These are phyloP conservation scores for Lontra canadensis DNA, from an alignment of 2,113 vertebrate species.

Conservation along the genomic window DNA sequence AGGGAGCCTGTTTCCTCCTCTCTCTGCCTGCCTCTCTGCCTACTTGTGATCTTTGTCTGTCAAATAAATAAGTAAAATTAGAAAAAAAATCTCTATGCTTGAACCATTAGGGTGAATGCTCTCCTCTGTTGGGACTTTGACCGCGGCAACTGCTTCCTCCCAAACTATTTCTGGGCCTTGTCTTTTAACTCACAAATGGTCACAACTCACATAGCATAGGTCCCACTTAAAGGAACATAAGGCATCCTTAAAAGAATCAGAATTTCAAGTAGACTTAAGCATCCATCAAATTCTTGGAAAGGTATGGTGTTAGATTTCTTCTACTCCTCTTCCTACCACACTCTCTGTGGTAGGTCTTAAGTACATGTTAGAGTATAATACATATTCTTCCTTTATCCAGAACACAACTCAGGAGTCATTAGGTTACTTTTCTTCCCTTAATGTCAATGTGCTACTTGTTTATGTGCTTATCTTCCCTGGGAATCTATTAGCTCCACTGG, in stretches of 20 bases:
- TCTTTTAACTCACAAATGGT: neutral
- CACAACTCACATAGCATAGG: neutral
- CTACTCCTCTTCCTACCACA: neutral
- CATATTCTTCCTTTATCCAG: neutral
- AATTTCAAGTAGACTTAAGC: neutral
- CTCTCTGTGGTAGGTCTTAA: neutral
- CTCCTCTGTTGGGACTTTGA: neutral
- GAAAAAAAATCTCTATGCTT: neutral
- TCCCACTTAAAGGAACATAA: neutral
- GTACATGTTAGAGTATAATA: neutral
- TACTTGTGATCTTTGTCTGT: too few relatives aligned
- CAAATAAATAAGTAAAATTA: too few relatives aligned
- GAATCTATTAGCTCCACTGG: neutral
- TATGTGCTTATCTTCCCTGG: neutral
- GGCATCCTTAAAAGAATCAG: neutral
- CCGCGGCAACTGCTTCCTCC: neutral
- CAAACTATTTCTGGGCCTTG: neutral
- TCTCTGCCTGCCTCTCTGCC: too few relatives aligned
- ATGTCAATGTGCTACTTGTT: neutral
- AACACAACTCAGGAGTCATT: neutral
- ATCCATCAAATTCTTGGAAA: neutral
- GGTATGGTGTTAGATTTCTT: neutral
- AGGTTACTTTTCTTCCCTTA: neutral
- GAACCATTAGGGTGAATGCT: neutral
- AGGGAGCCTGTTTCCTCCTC: too few relatives aligned